Base-by-base conservation (phyloP, 2,113 vertebrate genomes). In the Emydocephalus ijimae region DNA sequence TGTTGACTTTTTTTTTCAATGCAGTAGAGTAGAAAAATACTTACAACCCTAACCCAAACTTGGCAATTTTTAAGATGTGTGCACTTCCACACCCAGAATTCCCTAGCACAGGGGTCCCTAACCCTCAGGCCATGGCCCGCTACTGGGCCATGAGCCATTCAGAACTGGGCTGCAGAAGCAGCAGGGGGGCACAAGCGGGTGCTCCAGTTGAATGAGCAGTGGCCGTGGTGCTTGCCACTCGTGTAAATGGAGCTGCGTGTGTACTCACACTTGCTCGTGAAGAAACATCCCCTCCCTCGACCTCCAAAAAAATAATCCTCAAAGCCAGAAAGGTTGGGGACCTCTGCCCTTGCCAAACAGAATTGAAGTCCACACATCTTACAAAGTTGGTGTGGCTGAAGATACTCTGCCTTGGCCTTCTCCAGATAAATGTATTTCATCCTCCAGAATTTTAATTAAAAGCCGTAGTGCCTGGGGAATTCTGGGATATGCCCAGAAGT, bases 261-360 rank as follows among this genome's bases (percentile, higher is more conserved):
- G 64, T 6, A 29, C 24, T 2, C 29, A 15, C 64, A n/a, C 61
- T 69, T 12, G 12, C 64, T 69, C 4, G 4, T 5, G 64, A 0
- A 0, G 12, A n/a, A 69, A 4, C 29, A 5, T 6, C 11, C 11
- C 26, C 3, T 4, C 3, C 10, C 24, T 11, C 0, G 4, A 3
- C 11, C 21, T 5, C 2, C 54, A 0, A 14, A 15, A 54, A 59
- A n/a, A 11, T 0, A 12, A 10, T 64, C 61, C 4, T 12, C 29
- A 64, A 69, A 69, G 61, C 61, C 10, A 10, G 61, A 64, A 64
- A 64, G 26, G 26, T 29, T 64, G 59, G 26, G 10, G 26, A 64
- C 29, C 3, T 64, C 61, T 29, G 26, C 26, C 26, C 61, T 64
- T 29, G 61, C 26, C 26, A 64, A 29, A 29, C 69, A 34, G 69